Percentiles rank a stretch among this genome's conserved stretches.
Conservation (phyloP, 2,888 invertebrate species). For the Unio pictorum region DNA sequence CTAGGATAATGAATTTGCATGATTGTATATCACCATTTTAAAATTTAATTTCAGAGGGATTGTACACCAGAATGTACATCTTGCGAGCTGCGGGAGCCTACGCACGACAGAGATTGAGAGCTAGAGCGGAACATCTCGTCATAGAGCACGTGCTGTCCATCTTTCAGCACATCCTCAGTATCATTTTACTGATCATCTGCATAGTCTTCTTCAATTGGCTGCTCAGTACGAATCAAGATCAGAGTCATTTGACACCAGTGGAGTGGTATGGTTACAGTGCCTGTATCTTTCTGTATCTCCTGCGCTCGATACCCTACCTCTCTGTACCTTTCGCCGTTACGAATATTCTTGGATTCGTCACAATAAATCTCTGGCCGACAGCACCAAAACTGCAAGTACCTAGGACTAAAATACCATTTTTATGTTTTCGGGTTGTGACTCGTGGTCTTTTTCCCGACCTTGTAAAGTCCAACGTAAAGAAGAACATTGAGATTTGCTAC, state of each 20-base stretch:
- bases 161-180: constrained; percentile 14
- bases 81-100: too few species aligned
- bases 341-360: constrained; percentile 25
- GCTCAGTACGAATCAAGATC: constrained; percentile 26
- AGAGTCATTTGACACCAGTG: constrained; percentile 23
- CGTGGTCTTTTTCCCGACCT: constrained; percentile 35
- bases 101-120: too few species aligned
- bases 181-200: constrained; percentile 17
- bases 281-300: constrained; percentile 15
- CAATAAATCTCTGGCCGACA: constrained; percentile 29
- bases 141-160: constrained; percentile 2
- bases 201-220: constrained; percentile 21
- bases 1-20: too few species aligned
- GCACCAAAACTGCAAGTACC: constrained; percentile 21
- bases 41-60: too few species aligned
- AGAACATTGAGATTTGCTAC: constrained; percentile 34
- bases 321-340: constrained; percentile 27
- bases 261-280: constrained; percentile 20
- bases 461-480: constrained; percentile 27
- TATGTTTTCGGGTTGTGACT: constrained; percentile 44
- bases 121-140: too few species aligned
- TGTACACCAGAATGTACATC: too few species aligned
- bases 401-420: constrained; percentile 32
- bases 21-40: too few species aligned
- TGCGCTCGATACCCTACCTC: constrained; percentile 24